Evolutionary conservation across 2,113 vertebrate species (phyloP), one percentile per base, ranked within the genome.

Genomic region (Pygathrix nemaeus): DNA sequence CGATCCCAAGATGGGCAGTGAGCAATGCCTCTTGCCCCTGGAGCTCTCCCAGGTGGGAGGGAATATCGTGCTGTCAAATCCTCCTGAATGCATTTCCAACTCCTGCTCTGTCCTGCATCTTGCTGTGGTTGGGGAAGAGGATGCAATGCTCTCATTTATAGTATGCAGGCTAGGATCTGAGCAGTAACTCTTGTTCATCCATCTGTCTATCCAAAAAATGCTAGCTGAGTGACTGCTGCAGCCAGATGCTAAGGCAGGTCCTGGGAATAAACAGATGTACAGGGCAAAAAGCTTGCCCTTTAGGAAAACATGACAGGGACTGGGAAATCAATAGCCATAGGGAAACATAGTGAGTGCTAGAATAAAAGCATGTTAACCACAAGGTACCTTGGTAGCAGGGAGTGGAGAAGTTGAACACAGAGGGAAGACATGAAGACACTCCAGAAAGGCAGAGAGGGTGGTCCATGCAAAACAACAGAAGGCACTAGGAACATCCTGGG

Each of bases 31-130:
- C 18, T 7, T 14, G 8, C 14, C 12, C 1, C 3, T 0, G 48
- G 38, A 57, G 78, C 52, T 43, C 21, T 59, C 52, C 57, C 2
- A 2, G 10, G 6, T 0, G 3, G 59, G 16, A 38, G 12, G 52
- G 3, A 6, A 9, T 0, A 27, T 35, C 20, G 2, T 8, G 21
- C 83, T 52, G 76, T 48, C 79, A 21, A 7, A 43, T 6, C 43
- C 45, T 91, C 43, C 55, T 4, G 32, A 30, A 27, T 20, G 4
- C 8, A 14, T n/a, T 12, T 38, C 25, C 18, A 38, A 48, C 25
- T 66, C 16, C 32, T 9, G 14, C 30, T 25, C 40, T 2, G 6
- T 0, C 43, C 21, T 76, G 43, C 27, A 16, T 40, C 78, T 10
- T 38, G 40, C 88, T 6, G 1, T 0, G 20, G 25, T 9, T 75